Evolutionary conservation across 2,888 invertebrate genomes (phyloP).

Genomic region (Drosophila leonis): DNA sequence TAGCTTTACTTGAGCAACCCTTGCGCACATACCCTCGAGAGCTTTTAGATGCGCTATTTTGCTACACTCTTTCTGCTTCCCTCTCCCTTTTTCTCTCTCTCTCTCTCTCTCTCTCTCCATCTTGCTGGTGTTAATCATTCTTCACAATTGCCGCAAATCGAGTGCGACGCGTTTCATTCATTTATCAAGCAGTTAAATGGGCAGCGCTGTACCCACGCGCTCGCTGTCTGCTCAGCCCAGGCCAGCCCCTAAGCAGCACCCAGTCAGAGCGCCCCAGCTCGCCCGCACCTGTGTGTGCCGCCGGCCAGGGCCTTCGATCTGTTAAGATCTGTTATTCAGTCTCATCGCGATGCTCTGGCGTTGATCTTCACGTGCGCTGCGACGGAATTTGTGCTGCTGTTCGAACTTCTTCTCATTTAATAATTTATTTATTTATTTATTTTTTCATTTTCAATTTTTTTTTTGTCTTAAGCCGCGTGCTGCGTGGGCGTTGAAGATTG

Average conservation of each 20-base stretch:
- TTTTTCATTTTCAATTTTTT: background rate
- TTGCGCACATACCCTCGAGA: constrained; percentile 5
- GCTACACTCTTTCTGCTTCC: background rate
- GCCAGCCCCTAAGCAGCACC: constrained; percentile 9
- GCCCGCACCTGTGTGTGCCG: constrained; percentile 12
- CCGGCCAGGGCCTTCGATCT: constrained; percentile 35
- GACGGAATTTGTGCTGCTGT: constrained; percentile 36
- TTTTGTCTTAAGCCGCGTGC: constrained; percentile 33
- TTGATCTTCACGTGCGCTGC: constrained; percentile 71
- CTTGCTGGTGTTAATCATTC: background rate
- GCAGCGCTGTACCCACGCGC: constrained; percentile 40
- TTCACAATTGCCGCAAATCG: constrained; percentile 28
- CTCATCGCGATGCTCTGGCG: constrained; percentile 77
- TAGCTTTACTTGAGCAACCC: background rate
- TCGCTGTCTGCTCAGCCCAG: constrained; percentile 1
- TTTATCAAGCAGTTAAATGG: constrained; percentile 71
- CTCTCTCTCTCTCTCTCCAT: background rate
- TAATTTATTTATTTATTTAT: constrained; percentile 10
- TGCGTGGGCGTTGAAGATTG: constrained; percentile 33
- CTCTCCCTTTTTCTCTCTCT: background rate
- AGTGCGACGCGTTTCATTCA: constrained; percentile 55
- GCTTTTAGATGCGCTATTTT: background rate
- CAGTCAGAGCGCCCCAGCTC: background rate
- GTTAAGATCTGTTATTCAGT: constrained; percentile 52
- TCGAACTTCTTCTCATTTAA: constrained; percentile 16